These are phyloP conservation scores for Sarcophaga rosellei DNA, from an alignment of 2,888 invertebrate genomes.

Conservation along the genomic window DNA sequence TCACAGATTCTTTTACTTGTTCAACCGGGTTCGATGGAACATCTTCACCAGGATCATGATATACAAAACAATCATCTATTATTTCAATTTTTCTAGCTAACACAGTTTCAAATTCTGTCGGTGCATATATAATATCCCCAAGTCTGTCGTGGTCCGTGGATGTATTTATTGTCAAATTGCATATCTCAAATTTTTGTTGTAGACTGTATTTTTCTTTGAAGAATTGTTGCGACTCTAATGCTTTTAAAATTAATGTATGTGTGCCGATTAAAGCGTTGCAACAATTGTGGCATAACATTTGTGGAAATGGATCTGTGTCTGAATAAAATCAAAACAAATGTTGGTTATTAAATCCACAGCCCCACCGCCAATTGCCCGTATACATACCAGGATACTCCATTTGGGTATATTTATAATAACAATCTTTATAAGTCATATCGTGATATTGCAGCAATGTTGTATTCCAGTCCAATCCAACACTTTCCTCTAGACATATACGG, in stretches of 20 bases:
- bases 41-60: slow-evolving; percentile 13
- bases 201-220: slow-evolving; percentile 15
- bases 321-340: background rate
- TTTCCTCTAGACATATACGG: slow-evolving; percentile 46
- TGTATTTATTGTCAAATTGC: background rate
- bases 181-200: background rate
- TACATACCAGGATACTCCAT: slow-evolving; percentile 48
- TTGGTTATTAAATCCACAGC: background rate
- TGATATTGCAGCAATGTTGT: slow-evolving; percentile 1
- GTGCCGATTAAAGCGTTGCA: slow-evolving; percentile 25
- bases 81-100: slow-evolving; percentile 36
- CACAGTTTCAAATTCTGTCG: slow-evolving; percentile 44
- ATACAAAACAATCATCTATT: background rate
- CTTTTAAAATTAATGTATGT: slow-evolving; percentile 48
- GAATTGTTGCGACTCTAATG: slow-evolving; percentile 34
- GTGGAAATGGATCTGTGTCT: slow-evolving; percentile 41
- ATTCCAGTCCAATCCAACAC: slow-evolving; percentile 44
- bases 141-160: background rate
- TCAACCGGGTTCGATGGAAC: background rate
- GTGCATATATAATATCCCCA: slow-evolving; percentile 29
- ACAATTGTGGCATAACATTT: slow-evolving; percentile 53
- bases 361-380: background rate
- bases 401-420: slow-evolving; percentile 56
- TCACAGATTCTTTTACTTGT: background rate
- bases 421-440: slow-evolving; percentile 49